phyloP scores from a whole-genome alignment of 2,113 vertebrate species.

The Lipotes vexillifer region DNA sequence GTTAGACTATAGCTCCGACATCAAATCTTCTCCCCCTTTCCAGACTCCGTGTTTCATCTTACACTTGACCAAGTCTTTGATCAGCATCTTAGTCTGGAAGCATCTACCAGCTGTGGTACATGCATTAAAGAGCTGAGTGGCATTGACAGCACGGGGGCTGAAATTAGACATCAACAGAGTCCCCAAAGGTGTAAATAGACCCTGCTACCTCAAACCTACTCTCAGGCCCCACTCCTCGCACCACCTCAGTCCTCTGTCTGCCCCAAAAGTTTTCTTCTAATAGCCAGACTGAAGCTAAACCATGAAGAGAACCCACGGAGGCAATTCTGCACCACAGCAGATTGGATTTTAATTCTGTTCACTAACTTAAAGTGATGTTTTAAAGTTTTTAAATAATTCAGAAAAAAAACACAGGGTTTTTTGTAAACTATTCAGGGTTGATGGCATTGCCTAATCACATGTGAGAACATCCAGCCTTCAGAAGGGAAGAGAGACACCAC shows the following conservation, averaged over 20 bases:
- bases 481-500: neutral
- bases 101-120: neutral
- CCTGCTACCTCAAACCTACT: neutral
- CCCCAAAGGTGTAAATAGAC: neutral
- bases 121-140: neutral
- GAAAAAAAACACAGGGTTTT: neutral
- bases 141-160: neutral
- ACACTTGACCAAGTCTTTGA: neutral
- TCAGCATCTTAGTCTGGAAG: neutral
- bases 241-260: neutral
- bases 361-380: neutral
- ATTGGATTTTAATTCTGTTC: neutral
- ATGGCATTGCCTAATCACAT: fast-evolving
- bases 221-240: neutral
- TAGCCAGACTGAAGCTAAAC: neutral
- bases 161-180: neutral
- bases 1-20: neutral
- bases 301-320: neutral
- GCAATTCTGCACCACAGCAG: neutral
- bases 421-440: neutral
- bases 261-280: neutral
- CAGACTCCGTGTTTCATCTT: neutral
- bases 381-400: neutral
- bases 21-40: neutral
- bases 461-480: neutral